A percentile compares a stretch with the other conserved stretches of the same genome.
Conservation (phyloP, 30 jellyfish, hydroid and myxozoan species). For the Morbakka virulenta region DNA sequence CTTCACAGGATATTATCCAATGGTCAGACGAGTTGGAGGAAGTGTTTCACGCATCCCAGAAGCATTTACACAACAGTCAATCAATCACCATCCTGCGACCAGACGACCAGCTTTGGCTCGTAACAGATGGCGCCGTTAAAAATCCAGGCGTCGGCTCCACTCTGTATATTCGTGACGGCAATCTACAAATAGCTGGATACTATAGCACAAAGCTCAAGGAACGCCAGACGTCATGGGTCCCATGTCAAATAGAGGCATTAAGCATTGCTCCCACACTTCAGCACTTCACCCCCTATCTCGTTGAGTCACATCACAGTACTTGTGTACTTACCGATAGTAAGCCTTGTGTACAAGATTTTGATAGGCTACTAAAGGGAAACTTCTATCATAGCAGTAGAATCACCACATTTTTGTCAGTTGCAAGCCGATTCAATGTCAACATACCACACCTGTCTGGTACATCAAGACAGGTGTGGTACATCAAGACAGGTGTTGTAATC, state of each 20-base stretch:
- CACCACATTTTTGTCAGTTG: constrained; percentile 11
- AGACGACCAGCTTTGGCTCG: constrained; percentile 34
- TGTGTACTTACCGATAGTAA: too few species aligned
- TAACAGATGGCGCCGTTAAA: constrained; percentile 41
- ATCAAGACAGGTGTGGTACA: background rate
- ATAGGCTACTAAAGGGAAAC: constrained; percentile 3
- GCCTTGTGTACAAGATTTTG: constrained; percentile 26
- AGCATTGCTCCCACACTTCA: constrained; percentile 8
- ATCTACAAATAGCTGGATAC: constrained; percentile 1
- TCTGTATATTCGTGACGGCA: constrained; percentile 17
- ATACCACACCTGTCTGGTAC: background rate
- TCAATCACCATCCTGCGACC: constrained; percentile 18
- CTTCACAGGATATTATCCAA: constrained; percentile 11
- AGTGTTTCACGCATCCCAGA: background rate
- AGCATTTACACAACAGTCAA: background rate
- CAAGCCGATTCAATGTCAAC: background rate
- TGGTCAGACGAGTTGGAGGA: background rate
- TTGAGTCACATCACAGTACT: background rate
- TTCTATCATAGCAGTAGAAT: background rate
- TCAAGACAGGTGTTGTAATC: background rate
- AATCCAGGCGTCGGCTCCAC: too few species aligned
- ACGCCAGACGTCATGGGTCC: constrained; percentile 16
- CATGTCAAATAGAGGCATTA: constrained; percentile 12
- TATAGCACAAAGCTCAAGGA: constrained; percentile 1
- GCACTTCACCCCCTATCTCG: constrained; percentile 19